Evolutionary conservation across 2,888 invertebrate species (phyloP).

Genomic region (Dasypogon diadema): DNA sequence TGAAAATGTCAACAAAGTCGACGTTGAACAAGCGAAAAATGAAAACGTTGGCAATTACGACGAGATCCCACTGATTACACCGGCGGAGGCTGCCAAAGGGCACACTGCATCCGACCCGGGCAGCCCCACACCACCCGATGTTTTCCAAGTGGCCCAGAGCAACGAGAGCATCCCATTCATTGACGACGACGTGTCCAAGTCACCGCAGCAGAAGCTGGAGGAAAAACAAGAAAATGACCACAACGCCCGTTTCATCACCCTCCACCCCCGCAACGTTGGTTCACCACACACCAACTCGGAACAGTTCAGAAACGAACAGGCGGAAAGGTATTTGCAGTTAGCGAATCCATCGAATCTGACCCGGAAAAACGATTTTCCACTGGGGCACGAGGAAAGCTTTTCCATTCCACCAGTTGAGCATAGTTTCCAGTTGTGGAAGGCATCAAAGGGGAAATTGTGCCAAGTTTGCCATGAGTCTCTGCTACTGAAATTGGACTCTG

Average conservation of each 20-base stretch:
- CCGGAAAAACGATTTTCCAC: constrained; percentile 2
- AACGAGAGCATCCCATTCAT: constrained; percentile 58
- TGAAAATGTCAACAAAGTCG: constrained; percentile 46
- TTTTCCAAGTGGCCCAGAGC: constrained; percentile 24
- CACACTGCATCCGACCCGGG: not conserved
- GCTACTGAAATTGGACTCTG: constrained; percentile 52
- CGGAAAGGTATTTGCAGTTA: constrained; percentile 19
- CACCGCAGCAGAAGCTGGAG: constrained; percentile 39
- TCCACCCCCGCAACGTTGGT: constrained; percentile 56
- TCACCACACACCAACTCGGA: constrained; percentile 44
- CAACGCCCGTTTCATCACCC: constrained; percentile 55
- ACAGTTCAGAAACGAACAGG: constrained; percentile 36
- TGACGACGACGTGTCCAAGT: constrained; percentile 56
- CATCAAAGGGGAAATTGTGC: constrained; percentile 57
- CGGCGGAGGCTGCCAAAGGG: constrained; percentile 2
- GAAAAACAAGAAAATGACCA: constrained; percentile 49
- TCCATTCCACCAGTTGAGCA: constrained; percentile 51
- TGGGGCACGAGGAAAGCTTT: constrained; percentile 37
- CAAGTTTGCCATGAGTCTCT: constrained; percentile 58
- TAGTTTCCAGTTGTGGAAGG: constrained; percentile 56
- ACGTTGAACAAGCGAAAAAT: constrained; percentile 23
- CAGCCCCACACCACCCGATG: constrained; percentile 42
- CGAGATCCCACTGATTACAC: constrained; percentile 37
- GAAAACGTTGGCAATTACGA: constrained; percentile 50
- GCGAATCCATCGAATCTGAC: constrained; percentile 21